A percentile compares a stretch with the other conserved stretches of the same genome.
These are phyloP conservation scores for Papilio dardanus DNA, from an alignment of 1,140 invertebrate genomes.

Conservation along the genomic window DNA sequence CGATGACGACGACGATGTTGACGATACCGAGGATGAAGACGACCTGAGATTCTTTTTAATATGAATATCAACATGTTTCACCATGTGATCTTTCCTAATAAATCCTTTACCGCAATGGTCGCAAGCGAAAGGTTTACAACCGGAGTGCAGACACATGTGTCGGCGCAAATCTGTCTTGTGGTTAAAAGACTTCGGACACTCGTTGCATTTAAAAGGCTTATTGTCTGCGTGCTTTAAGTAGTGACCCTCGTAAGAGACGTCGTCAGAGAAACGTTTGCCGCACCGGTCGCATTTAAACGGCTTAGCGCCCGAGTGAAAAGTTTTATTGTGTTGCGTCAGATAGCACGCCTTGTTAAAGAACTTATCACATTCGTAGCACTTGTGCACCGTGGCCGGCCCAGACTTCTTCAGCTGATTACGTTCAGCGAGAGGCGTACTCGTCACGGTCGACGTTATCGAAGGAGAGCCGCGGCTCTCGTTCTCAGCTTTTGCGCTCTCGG, in stretches of 20 bases:
- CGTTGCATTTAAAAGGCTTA: slow-evolving; percentile 94
- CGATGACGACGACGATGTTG: slow-evolving; percentile 57
- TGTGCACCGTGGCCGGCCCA: slow-evolving; percentile 81
- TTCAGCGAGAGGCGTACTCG: slow-evolving; percentile 71
- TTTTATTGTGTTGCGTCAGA: slow-evolving; percentile 94
- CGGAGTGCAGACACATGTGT: slow-evolving; percentile 94
- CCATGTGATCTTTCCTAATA: slow-evolving; percentile 97
- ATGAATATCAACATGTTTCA: slow-evolving; percentile 96
- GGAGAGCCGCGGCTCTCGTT: slow-evolving; percentile 72
- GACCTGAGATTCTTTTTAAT: slow-evolving; percentile 75
- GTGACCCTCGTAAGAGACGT: slow-evolving; percentile 87
- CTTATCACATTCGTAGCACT: slow-evolving; percentile 93
- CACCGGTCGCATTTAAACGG: slow-evolving; percentile 93
- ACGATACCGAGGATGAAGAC: slow-evolving; percentile 51
- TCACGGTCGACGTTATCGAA: slow-evolving; percentile 71
- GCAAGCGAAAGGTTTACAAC: slow-evolving; percentile 91
- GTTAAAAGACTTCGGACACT: slow-evolving; percentile 91
- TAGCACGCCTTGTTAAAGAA: slow-evolving; percentile 94
- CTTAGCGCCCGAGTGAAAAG: slow-evolving; percentile 93
- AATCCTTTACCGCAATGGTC: slow-evolving; percentile 93
- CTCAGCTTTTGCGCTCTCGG: slow-evolving; percentile 73
- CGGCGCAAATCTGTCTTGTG: slow-evolving; percentile 95
- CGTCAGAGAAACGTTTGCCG: slow-evolving; percentile 90
- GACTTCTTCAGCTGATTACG: slow-evolving; percentile 74
- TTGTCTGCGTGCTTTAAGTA: slow-evolving; percentile 90